Conservation (phyloP, 2,113 vertebrate species). For the Lepisosteus oculatus region DNA sequence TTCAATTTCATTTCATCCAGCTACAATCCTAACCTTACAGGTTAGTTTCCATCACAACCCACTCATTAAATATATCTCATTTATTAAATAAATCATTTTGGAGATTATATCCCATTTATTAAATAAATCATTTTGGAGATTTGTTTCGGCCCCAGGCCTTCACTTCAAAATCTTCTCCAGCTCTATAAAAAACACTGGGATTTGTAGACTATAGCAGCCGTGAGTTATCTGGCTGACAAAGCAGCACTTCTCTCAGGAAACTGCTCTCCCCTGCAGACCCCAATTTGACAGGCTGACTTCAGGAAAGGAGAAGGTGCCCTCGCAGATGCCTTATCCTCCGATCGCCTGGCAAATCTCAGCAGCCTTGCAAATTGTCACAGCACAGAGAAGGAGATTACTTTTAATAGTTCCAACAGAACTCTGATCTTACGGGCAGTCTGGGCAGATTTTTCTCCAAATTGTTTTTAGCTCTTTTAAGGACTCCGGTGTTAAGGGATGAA, state of each 20-base stretch:
- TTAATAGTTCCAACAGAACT: conserved; percentile 25
- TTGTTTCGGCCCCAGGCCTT: not conserved
- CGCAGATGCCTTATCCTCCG: conserved; percentile 29
- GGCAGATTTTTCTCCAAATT: too few relatives aligned
- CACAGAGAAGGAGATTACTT: conserved; percentile 40
- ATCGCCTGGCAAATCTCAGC: conserved; percentile 27
- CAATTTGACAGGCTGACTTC: conserved; percentile 3
- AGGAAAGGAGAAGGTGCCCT: not conserved
- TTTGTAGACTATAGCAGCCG: not conserved
- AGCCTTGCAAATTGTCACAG: conserved; percentile 38
- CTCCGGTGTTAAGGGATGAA: too few relatives aligned
- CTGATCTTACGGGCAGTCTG: not conserved
- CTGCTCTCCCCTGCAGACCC: not conserved
- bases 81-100: too few relatives aligned
- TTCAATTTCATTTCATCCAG: too few relatives aligned
- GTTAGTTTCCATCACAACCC: too few relatives aligned
- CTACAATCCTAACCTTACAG: too few relatives aligned
- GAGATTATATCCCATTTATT: too few relatives aligned
- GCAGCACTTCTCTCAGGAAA: not conserved
- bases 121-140: not conserved
- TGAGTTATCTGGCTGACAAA: not conserved
- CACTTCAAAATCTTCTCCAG: too few relatives aligned
- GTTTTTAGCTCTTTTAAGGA: too few relatives aligned
- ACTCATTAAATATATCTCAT: too few relatives aligned
- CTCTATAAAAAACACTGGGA: too few relatives aligned